Evolutionary conservation across 2,888 invertebrate genomes (phyloP), one percentile per base, ranked within the genome.

Genomic region (Microctonus aethiopoides): DNA sequence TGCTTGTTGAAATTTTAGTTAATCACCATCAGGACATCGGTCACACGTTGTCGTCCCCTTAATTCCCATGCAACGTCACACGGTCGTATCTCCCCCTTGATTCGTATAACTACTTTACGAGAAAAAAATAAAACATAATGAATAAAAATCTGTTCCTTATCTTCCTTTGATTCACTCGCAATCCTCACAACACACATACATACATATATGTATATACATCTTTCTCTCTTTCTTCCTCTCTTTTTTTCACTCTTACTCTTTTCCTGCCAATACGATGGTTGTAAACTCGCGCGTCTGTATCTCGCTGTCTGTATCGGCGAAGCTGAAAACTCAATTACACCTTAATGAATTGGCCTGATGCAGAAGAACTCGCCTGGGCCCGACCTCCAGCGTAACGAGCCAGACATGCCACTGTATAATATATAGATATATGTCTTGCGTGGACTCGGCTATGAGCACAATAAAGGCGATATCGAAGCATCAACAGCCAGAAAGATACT

Each of bases 321-420:
- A 83, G 83, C 82, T 85, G 85, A 85, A 86, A 86, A 86, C 85
- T 85, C 85, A 86, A 86, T 86, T 86, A 86, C 81, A 80, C 82
- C 84, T 83, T 86, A 86, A 86, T 86, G 85, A 86, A 86, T 86
- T 85, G 84, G 82, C 78, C 71, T 73, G 75, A 75, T 69, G 73
- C 71, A 46, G 72, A 72, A 77, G 73, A 75, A 75, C 75, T 72
- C 71, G 66, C 46, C 46, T 73, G 71, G 70, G 73, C 67, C 65
- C 46, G 67, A 70, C 64, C 61, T 57, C 65, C 54, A 10, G 34
- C 65, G 71, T 74, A 74, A 74, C 74, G 74, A 75, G 70, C 70
- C 72, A 72, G 70, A 75, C 74, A 74, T 66, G 72, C 74, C 67
- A 67, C 61, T 46, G 52, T 63, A 34, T 52, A 46, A 46, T 46